A percentile compares a stretch with the other conserved stretches of the same genome.
Evolutionary conservation across 2,113 vertebrate genomes (phyloP).

Genomic region (Dromaius novaehollandiae): DNA sequence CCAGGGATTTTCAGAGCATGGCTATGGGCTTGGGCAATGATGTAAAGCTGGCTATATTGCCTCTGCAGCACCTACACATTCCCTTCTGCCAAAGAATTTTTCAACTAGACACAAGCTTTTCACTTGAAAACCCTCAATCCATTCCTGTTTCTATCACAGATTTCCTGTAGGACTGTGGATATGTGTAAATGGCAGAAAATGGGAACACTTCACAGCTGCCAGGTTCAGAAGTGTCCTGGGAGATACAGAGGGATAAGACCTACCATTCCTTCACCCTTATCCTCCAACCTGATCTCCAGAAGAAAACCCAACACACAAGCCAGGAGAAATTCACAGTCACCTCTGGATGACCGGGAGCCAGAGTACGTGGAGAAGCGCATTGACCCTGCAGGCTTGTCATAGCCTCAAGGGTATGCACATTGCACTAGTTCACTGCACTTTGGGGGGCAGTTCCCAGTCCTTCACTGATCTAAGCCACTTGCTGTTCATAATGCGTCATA

Average conservation of each 20-base stretch:
- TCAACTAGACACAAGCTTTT: not conserved
- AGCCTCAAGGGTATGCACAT: not conserved
- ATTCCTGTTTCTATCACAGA: not conserved
- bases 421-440: not conserved
- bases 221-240: not conserved
- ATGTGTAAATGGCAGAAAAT: not conserved
- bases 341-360: not conserved
- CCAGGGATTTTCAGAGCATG: not conserved
- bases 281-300: not conserved
- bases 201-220: not conserved
- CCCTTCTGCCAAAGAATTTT: not conserved
- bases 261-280: not conserved
- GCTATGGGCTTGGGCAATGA: constrained; percentile 8
- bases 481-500: accelerated
- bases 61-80: not conserved
- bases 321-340: not conserved
- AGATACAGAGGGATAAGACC: not conserved
- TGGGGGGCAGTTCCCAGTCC: not conserved
- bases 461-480: not conserved
- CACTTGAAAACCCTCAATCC: constrained; percentile 7
- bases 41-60: not conserved
- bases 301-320: not conserved
- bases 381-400: not conserved
- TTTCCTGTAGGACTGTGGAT: not conserved
- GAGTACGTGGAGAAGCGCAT: not conserved